Conservation (phyloP, 2,113 vertebrate genomes). For the Erinaceus europaeus region DNA sequence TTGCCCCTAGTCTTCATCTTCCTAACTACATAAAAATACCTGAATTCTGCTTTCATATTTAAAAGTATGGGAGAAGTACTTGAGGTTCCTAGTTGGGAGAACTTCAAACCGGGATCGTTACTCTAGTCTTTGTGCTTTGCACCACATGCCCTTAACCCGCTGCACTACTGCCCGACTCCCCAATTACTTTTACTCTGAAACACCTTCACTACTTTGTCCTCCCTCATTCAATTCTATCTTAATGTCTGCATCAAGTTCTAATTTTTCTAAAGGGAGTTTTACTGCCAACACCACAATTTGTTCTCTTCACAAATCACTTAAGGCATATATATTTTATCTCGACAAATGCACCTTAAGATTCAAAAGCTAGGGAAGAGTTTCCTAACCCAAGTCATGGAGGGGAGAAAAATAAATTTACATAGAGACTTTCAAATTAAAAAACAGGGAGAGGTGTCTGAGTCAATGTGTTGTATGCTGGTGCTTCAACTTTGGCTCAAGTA, state of each 20-base stretch:
- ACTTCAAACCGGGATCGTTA: too few relatives aligned
- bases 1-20: not conserved
- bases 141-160: not conserved
- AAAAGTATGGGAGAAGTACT: not conserved
- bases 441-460: not conserved
- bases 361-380: too few relatives aligned
- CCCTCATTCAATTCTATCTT: not conserved
- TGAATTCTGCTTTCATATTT: not conserved
- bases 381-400: too few relatives aligned
- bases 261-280: conserved; percentile 36
- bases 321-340: not conserved
- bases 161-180: not conserved
- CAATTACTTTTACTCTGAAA: not conserved
- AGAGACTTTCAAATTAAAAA: not conserved
- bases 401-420: too few relatives aligned
- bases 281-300: not conserved
- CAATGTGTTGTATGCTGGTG: not conserved
- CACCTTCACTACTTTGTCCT: not conserved
- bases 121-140: too few relatives aligned
- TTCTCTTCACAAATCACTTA: not conserved
- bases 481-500: not conserved
- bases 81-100: not conserved
- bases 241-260: conserved; percentile 2
- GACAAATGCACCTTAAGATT: not conserved
- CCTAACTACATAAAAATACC: not conserved